A percentile compares a stretch with the other conserved stretches of the same genome.
Conservation (phyloP, 53 echinoderm and acorn worm species). For the Antedon mediterranea region DNA sequence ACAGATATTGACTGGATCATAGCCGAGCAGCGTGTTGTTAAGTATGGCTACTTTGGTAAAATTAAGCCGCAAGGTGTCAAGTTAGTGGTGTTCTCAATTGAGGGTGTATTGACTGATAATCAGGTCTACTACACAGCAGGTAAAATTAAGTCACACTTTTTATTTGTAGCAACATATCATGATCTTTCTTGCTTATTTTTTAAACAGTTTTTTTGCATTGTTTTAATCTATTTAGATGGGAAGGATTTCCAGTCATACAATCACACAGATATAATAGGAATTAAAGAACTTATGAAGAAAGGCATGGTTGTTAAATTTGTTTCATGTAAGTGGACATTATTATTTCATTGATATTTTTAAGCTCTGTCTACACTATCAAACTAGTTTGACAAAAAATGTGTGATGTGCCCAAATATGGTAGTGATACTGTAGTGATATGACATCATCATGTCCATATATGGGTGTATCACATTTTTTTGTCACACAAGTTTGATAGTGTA, state of each 20-base stretch:
- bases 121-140: constrained; percentile 1
- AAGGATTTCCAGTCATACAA: not conserved
- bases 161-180: too few species aligned
- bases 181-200: too few species aligned
- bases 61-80: not conserved
- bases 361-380: too few species aligned
- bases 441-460: too few species aligned
- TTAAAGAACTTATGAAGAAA: not conserved
- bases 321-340: constrained; percentile 7
- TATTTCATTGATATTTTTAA: too few species aligned
- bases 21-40: constrained; percentile 3
- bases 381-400: too few species aligned
- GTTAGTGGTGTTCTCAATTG: constrained; percentile 2
- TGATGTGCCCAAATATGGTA: too few species aligned
- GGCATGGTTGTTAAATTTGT: not conserved
- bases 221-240: constrained; percentile 6
- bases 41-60: constrained; percentile 10
- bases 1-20: constrained; percentile 85
- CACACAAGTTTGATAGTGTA: too few species aligned
- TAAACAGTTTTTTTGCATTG: too few species aligned
- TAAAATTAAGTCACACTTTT: too few species aligned
- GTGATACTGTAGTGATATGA: too few species aligned
- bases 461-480: too few species aligned
- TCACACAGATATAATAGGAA: not conserved
- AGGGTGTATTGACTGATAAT: constrained; percentile 2